Evolutionary conservation across 2,113 vertebrate genomes (phyloP).

Genomic region (Pelodiscus sinensis): DNA sequence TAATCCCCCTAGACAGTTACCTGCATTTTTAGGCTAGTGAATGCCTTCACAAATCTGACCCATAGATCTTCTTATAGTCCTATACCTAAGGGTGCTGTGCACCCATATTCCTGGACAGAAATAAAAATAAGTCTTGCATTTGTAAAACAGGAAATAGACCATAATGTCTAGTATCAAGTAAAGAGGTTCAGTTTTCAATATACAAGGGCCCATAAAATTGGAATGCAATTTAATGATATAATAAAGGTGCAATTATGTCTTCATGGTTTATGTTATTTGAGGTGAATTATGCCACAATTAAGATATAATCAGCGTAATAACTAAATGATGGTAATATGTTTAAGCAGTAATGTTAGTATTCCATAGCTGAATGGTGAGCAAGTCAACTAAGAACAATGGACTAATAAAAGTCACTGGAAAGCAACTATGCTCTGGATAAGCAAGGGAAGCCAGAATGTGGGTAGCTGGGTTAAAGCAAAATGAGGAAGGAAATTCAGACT

Average conservation of each 20-base stretch:
- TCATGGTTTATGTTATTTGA: background rate
- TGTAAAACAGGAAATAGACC: background rate
- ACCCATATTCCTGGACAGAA: background rate
- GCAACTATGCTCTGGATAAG: background rate
- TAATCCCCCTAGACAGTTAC: rapidly evolving
- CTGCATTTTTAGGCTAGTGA: background rate
- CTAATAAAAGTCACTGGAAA: background rate
- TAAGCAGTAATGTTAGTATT: background rate
- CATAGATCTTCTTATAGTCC: background rate
- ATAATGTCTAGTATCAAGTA: background rate
- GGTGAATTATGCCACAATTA: background rate
- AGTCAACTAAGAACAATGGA: background rate
- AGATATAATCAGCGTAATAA: background rate
- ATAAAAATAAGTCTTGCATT: background rate
- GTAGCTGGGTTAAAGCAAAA: background rate
- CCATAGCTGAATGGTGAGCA: rapidly evolving
- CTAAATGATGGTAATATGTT: background rate
- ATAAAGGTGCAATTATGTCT: background rate
- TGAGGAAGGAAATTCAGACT: rapidly evolving
- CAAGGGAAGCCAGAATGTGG: rapidly evolving
- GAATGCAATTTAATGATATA: background rate
- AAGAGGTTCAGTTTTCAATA: background rate
- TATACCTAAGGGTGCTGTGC: background rate
- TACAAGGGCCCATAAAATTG: rapidly evolving
- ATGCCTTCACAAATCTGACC: background rate